A percentile compares a stretch with the other conserved stretches of the same genome.
Conservation (phyloP, 2,797 vertebrate species). For the Tapirus indicus region DNA sequence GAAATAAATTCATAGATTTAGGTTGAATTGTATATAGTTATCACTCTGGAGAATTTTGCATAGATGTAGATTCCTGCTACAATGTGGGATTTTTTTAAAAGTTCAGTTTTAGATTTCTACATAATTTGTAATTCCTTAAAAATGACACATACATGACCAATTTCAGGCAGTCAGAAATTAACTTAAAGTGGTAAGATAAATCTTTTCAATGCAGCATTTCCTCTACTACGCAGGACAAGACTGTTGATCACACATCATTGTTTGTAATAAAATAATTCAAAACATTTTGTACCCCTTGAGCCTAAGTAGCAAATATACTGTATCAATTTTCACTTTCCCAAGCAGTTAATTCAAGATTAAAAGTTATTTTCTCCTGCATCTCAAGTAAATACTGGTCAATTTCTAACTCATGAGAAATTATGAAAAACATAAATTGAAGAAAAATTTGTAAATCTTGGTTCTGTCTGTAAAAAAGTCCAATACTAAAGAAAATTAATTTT, state of each 20-base stretch:
- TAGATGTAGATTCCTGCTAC: neutral
- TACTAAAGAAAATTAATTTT: slow-evolving; percentile 12
- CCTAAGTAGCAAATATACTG: neutral
- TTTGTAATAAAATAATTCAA: slow-evolving; percentile 55
- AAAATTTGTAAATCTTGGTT: slow-evolving; percentile 42
- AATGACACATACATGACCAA: neutral
- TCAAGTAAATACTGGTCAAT: slow-evolving; percentile 29
- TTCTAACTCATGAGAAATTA: slow-evolving; percentile 46
- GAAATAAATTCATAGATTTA: neutral
- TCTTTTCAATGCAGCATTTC: neutral
- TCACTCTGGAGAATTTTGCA: neutral
- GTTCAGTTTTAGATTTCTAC: neutral
- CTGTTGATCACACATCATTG: neutral
- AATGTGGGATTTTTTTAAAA: neutral
- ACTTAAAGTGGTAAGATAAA: neutral
- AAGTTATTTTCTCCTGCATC: neutral
- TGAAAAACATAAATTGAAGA: slow-evolving; percentile 28
- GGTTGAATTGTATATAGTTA: neutral
- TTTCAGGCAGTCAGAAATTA: neutral
- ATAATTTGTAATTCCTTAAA: neutral
- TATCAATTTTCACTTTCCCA: neutral
- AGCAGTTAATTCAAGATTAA: slow-evolving; percentile 55
- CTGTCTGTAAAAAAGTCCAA: neutral
- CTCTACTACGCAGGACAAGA: neutral
- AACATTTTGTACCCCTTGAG: neutral